Evolutionary conservation across 1,140 invertebrate genomes (phyloP).

Genomic region (Leucophenga varia): DNA sequence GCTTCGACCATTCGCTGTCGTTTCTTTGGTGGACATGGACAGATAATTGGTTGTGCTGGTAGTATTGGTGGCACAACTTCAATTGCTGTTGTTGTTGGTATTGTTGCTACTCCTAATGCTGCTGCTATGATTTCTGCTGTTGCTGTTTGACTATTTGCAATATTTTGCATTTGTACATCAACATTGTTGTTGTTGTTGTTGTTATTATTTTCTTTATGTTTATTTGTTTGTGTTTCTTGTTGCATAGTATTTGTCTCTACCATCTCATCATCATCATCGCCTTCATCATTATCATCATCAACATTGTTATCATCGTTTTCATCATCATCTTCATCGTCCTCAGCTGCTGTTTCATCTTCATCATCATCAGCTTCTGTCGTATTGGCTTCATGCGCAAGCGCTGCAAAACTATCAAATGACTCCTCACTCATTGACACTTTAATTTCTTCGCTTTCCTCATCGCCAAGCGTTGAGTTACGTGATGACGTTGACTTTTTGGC

Average conservation of each 20-base stretch:
- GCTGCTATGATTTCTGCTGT: constrained; percentile 8
- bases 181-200: too few species aligned
- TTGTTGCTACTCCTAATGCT: constrained; percentile 1
- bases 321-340: constrained; percentile 19
- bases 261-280: constrained; percentile 16
- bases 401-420: constrained; percentile 16
- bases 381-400: constrained; percentile 5
- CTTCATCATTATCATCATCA: neutral
- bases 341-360: constrained; percentile 17
- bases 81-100: constrained; percentile 4
- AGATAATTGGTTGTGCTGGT: constrained; percentile 3
- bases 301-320: constrained; percentile 1
- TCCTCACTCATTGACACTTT: constrained; percentile 13
- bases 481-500: too few species aligned
- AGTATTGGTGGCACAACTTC: neutral
- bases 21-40: constrained; percentile 22
- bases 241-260: too few species aligned
- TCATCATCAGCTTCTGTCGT: constrained; percentile 19
- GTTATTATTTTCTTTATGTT: too few species aligned
- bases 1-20: constrained; percentile 6
- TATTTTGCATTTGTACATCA: too few species aligned
- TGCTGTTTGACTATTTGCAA: neutral
- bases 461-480: constrained; percentile 4
- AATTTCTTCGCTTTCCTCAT: constrained; percentile 13
- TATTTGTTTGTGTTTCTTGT: too few species aligned